Base-by-base conservation (phyloP, 2,113 vertebrate genomes). In the Erythrocercus mccallii region DNA sequence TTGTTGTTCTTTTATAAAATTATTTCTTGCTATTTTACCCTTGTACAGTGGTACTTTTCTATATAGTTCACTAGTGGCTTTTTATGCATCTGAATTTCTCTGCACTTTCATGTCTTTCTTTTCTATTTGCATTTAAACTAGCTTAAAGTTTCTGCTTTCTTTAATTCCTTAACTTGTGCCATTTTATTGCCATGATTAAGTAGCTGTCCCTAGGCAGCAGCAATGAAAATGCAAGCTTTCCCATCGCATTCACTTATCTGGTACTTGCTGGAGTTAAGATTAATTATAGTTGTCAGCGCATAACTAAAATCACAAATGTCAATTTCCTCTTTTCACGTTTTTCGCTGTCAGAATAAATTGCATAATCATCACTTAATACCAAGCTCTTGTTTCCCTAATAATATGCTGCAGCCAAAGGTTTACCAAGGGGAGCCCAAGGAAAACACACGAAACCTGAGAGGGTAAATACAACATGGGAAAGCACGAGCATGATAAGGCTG, bases 261-360 rank as follows among this genome's bases (percentile, higher is more conserved):
- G 62, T 87, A 50, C 92, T 88, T 94, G 84, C 81, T 83, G 86
- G 86, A 94, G 94, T 96, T 93, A 96, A 96, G 93, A 96, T 96
- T 96, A 97, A 97, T 96, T 95, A 77, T 33, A 66, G 92, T 94
- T 97, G 96, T 97, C 97, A 97, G 92, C 81, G 10, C 89, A 74
- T 83, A 95, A 96, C 94, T 96, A 92, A 96, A 95, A 95, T 97
- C 95, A 97, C 95, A 91, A 94, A 95, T 22, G 73, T 96, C 95
- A 91, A 96, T 97, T 97, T 97, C 96, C 96, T 94, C 81, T 96
- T 94, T 96, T 90, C 96, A 92, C 70, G 6, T 96, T 91, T 92
- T 94, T 93, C 0, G 24, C 90, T 97, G 96, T 97, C 96, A 97
- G 94, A 95, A 94, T 97, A 97, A 97, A 97, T 97, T 96, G 96